A percentile compares a stretch with the other conserved stretches of the same genome.
Evolutionary conservation across 2,888 invertebrate species (phyloP).

Genomic region (Hipparchia sbordonii): DNA sequence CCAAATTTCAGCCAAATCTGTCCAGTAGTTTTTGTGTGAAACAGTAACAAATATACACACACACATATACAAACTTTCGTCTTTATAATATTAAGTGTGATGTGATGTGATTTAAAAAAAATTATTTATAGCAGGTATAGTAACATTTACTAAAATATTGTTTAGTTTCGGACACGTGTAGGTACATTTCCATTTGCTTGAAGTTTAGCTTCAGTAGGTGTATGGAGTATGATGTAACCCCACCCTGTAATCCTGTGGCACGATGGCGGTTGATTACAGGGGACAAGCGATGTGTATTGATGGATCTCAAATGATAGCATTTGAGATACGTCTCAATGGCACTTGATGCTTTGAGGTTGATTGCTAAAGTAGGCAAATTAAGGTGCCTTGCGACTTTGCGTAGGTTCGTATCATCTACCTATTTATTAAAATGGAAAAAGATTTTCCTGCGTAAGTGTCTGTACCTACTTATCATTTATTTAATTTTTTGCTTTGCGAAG

Average conservation of each 20-base stretch:
- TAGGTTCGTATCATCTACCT: neutral
- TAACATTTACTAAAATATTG: too few species aligned
- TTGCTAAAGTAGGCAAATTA: conserved; percentile 5
- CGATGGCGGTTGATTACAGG: conserved; percentile 23
- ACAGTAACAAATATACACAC: too few species aligned
- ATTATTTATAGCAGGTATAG: too few species aligned
- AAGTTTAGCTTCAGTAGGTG: conserved; percentile 1
- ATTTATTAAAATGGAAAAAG: too few species aligned
- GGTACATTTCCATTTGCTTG: neutral
- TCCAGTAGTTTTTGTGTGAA: too few species aligned
- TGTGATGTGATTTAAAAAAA: too few species aligned
- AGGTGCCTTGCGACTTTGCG: neutral
- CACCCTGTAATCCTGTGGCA: conserved; percentile 16
- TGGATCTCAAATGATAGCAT: conserved; percentile 11
- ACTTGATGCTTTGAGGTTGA: conserved; percentile 9
- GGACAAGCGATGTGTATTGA: neutral
- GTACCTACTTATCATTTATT: too few species aligned
- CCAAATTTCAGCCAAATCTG: too few species aligned
- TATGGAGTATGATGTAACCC: neutral
- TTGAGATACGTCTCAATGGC: conserved; percentile 3
- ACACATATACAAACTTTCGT: too few species aligned
- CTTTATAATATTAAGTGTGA: too few species aligned
- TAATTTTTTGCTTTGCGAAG: too few species aligned
- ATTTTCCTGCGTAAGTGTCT: too few species aligned
- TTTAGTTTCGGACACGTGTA: neutral